A percentile compares a stretch with the other conserved stretches of the same genome.
phyloP scores from a whole-genome alignment of 2,113 vertebrate species.

The Rhea americana region DNA sequence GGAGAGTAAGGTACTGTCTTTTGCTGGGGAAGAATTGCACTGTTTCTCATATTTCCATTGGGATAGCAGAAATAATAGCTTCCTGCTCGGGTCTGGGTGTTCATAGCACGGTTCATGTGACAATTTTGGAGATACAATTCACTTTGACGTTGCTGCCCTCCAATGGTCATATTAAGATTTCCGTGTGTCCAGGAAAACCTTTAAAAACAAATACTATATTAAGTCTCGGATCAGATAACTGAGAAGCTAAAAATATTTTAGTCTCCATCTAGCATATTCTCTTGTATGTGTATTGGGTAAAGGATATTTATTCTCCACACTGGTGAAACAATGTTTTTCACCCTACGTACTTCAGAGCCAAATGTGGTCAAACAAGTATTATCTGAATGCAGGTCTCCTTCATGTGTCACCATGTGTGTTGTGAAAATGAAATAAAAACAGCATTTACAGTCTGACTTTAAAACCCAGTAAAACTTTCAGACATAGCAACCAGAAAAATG shows the following conservation, averaged over 20 bases:
- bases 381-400: not conserved
- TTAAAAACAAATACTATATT: not conserved
- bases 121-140: not conserved
- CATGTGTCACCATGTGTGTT: not conserved
- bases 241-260: not conserved
- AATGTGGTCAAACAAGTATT: not conserved
- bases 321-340: not conserved
- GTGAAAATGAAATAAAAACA: not conserved
- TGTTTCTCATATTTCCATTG: not conserved
- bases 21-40: not conserved
- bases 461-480: not conserved
- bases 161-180: not conserved
- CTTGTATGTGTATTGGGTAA: not conserved
- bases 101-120: accelerated
- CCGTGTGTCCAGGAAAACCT: not conserved
- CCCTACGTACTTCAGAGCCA: not conserved
- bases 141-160: slow-evolving; percentile 61
- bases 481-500: not conserved
- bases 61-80: not conserved
- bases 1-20: not conserved
- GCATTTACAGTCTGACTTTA: not conserved
- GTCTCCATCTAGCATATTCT: not conserved
- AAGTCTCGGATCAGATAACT: not conserved
- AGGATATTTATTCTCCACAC: not conserved
- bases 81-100: accelerated